Base-by-base conservation (phyloP, 2,888 invertebrate species). In the Heteromurus nitidus region DNA sequence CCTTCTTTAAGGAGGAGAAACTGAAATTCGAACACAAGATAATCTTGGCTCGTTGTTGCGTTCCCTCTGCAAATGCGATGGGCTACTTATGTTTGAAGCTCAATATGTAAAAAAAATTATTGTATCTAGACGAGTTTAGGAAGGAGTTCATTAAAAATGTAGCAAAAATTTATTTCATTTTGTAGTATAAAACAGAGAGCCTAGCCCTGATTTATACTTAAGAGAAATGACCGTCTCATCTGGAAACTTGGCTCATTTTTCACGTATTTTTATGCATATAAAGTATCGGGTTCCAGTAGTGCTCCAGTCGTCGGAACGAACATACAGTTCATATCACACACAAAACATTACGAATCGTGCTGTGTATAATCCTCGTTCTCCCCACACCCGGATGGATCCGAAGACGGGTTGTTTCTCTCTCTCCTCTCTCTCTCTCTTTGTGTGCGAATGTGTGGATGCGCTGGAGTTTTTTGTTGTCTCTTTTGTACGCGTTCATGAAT, bases 361-460 rank as follows among this genome's bases (percentile, higher is more conserved):
- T 20, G 16, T 64, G 22, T 11, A 47, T 13, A n/a, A n/a, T 47
- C 47, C 28, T 69, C 20, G 28, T 47, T 30, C 36, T 72, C 62
- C 16, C 72, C 55, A 44, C 30, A 58, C 65, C 72, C 80, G 80
- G 80, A 73, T 73, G 67, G 60, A 73, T 44, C 73, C 80, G 80
- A 67, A 26, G 55, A 80, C 67, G 80, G 80, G 73, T 67, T 69
- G 65, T 18, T 70, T 62, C 60, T 31, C 68, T 47, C 42, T 70
- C 22, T 42, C 42, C 64, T 62, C 60, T 31, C 68, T 47, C 42
- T 70, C 22, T 42, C 42, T 16, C 7, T 47, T 3, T 47, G 47
- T n/a, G 3, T 47, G 47, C n/a, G 16, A 7, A 18, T 42, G 58
- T 58, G 22, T 47, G 53, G 68, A 58, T 47, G 77, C 50, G 60